These are phyloP conservation scores for Argya squamiceps DNA, from an alignment of 2,797 vertebrate genomes.

Conservation along the genomic window DNA sequence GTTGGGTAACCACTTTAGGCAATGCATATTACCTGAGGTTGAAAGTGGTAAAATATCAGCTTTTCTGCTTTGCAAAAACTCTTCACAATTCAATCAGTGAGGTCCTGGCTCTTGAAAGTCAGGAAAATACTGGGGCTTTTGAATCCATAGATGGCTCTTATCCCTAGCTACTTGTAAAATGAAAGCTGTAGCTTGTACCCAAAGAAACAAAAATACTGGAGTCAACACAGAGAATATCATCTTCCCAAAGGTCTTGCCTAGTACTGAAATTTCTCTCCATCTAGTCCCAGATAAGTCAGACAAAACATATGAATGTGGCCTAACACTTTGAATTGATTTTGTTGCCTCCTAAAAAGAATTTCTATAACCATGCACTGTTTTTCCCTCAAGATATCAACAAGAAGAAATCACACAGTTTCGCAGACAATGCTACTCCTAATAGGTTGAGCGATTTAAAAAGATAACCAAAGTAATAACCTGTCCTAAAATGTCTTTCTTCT, in stretches of 20 bases:
- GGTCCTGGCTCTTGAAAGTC: not conserved
- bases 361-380: not conserved
- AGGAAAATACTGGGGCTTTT: not conserved
- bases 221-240: not conserved
- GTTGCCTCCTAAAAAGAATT: not conserved
- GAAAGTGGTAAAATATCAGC: not conserved
- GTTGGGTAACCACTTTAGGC: not conserved
- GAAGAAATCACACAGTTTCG: not conserved
- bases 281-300: not conserved
- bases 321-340: not conserved
- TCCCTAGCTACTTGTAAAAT: not conserved
- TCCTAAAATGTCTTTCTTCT: not conserved
- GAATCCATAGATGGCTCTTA: not conserved
- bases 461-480: not conserved
- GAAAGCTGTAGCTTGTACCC: not conserved
- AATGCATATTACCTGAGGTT: not conserved
- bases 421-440: not conserved
- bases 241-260: not conserved
- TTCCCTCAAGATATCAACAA: not conserved
- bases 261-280: not conserved
- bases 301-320: not conserved
- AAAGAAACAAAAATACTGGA: not conserved
- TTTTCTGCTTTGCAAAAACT: not conserved
- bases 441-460: not conserved
- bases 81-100: not conserved